A percentile compares a stretch with the other conserved stretches of the same genome.
Conservation (phyloP, 2,797 vertebrate genomes). For the Nannoperca obscura region DNA sequence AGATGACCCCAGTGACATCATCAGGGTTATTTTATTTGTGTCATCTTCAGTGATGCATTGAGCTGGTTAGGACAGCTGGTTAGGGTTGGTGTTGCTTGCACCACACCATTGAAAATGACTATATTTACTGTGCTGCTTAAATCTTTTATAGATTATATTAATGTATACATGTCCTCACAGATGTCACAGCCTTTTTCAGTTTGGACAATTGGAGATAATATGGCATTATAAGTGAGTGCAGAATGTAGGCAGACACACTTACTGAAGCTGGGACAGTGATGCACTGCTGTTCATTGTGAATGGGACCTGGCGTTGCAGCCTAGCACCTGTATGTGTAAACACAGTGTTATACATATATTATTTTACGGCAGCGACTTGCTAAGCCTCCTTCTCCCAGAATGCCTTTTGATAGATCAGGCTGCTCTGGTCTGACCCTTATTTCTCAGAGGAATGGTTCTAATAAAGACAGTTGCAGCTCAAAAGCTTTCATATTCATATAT, state of each 20-base stretch:
- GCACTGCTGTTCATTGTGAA: no score
- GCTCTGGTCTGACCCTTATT: slow-evolving; percentile 19
- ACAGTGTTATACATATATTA: neutral
- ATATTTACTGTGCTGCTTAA: neutral
- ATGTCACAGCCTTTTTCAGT: neutral
- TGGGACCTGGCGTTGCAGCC: no score
- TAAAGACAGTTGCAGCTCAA: slow-evolving; percentile 40
- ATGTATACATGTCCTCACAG: neutral
- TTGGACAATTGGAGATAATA: neutral
- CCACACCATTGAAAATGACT: neutral
- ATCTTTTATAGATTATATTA: neutral
- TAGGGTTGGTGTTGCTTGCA: no score
- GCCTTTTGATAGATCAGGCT: slow-evolving; percentile 19
- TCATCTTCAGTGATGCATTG: no score
- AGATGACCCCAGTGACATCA: neutral
- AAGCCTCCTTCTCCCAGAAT: slow-evolving; percentile 23
- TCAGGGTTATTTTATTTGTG: neutral
- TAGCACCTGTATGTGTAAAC: neutral
- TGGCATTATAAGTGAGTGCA: neutral
- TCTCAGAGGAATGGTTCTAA: slow-evolving; percentile 32
- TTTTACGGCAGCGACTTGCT: slow-evolving; percentile 4
- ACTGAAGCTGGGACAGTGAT: no score
- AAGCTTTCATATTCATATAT: slow-evolving; percentile 32
- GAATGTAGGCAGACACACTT: neutral
- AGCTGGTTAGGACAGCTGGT: no score